Evolutionary conservation across 2,888 invertebrate species (phyloP).

Genomic region (Lamellibrachia satsuma): DNA sequence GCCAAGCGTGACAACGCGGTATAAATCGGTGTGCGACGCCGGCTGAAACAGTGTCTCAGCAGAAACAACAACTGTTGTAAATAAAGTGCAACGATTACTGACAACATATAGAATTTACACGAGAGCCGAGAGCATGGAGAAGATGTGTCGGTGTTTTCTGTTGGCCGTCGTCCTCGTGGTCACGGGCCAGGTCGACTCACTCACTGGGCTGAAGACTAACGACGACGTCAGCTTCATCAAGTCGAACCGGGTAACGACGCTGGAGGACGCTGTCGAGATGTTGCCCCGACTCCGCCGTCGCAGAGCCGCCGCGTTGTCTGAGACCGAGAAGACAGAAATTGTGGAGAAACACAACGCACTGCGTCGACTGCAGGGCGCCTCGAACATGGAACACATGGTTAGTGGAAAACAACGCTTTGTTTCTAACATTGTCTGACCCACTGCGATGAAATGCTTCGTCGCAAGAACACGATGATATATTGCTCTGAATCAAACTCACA

Average conservation of each 20-base stretch:
- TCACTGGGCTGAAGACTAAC: background rate
- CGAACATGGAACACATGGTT: conserved; percentile 7
- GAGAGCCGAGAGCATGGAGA: background rate
- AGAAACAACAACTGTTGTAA: no score
- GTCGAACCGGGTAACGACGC: background rate
- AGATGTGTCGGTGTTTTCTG: background rate
- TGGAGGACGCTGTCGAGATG: background rate
- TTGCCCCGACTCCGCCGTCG: background rate
- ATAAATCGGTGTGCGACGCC: no score
- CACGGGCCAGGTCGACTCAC: background rate
- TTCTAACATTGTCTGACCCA: background rate
- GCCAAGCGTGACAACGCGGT: no score
- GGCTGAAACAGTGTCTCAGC: no score
- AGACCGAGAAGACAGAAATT: background rate
- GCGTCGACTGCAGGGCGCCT: background rate
- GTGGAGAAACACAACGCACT: background rate
- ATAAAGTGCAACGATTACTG: no score
- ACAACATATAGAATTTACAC: background rate
- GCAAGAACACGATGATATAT: background rate
- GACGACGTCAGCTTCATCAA: background rate
- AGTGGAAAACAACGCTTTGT: background rate
- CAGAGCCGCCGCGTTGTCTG: background rate
- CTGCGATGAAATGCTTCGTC: background rate
- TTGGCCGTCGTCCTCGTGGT: background rate
- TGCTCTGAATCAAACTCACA: background rate